A percentile compares a stretch with the other conserved stretches of the same genome.
Evolutionary conservation across 2,113 vertebrate species (phyloP).

Genomic region (Mesitornis unicolor): DNA sequence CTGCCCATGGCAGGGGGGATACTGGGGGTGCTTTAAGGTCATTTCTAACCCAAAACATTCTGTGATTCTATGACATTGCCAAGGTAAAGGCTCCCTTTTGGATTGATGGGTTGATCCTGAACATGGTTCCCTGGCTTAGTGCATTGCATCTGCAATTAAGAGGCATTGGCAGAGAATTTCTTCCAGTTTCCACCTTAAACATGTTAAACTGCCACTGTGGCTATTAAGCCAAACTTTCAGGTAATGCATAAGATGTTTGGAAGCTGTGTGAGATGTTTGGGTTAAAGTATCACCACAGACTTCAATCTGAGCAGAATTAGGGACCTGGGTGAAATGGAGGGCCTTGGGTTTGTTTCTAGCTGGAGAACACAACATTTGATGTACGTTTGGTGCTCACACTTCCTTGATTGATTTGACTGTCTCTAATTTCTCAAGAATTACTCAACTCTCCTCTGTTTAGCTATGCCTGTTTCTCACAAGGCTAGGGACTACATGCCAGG

Average conservation of each 20-base stretch:
- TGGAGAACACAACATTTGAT: background rate
- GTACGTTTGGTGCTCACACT: background rate
- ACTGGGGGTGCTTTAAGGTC: no score
- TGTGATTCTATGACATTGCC: no score
- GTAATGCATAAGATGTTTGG: background rate
- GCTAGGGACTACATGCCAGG: no score
- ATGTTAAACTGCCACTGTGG: background rate
- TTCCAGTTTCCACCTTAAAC: background rate
- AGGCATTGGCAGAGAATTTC: background rate
- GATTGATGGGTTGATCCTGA: background rate
- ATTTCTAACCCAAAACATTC: no score
- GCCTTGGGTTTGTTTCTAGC: background rate
- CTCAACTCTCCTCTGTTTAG: background rate
- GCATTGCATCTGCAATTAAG: background rate
- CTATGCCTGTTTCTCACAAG: background rate
- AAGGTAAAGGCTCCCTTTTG: background rate
- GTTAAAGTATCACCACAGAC: fast-evolving
- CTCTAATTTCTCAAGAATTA: background rate
- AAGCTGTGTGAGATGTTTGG: background rate
- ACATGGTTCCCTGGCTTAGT: background rate
- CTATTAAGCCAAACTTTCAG: background rate
- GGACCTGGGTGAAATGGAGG: background rate
- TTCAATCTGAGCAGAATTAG: background rate
- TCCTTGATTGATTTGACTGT: background rate
- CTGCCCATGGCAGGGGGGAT: no score